Evolutionary conservation across 2,888 invertebrate species (phyloP), one percentile per base, ranked within the genome.

Genomic region (Seira ritae): DNA sequence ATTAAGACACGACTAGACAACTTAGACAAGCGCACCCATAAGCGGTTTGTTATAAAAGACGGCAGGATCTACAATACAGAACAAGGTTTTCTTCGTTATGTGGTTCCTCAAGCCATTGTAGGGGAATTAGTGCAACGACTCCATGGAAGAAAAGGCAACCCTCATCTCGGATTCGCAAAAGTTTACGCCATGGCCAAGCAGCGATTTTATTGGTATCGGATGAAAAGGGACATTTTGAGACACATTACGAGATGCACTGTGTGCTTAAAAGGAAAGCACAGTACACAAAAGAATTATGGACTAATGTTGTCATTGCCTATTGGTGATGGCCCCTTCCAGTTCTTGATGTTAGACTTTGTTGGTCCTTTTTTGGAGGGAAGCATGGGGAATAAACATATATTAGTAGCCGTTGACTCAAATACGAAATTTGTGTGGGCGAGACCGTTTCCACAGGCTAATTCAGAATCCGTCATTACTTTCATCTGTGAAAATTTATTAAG

Each of bases 391-490:
- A 17, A 46, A 8, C 79, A 84, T 55, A 15, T 87, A 10, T 24
- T 87, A 0, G 80, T 81, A 0, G 42, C 69, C 15, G 75, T 79
- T 0, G 84, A 86, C 22, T 76, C 80, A 17, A 78, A 84, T 17
- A 80, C 81, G 0, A 87, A 84, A 65, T 87, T 75, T 67, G 70
- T 75, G 0, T 74, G 83, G n/a, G 23, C 82, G 0, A 68, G 84
- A 19, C 76, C 88, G 0, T 8, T 88, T 4, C 62, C 71, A 15
- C 42, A 78, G 15, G 74, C 66, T 0, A 70, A 60, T 10, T 68
- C 85, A 0, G 17, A 20, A n/a, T n/a, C n/a, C n/a, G n/a, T n/a
- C n/a, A n/a, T n/a, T n/a, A n/a, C n/a, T n/a, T n/a, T n/a, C n/a
- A n/a, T n/a, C n/a, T n/a, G n/a, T n/a, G n/a, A n/a, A n/a, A n/a